Evolutionary conservation across 2,113 vertebrate genomes (phyloP).

Genomic region (Hydrolagus affinis): DNA sequence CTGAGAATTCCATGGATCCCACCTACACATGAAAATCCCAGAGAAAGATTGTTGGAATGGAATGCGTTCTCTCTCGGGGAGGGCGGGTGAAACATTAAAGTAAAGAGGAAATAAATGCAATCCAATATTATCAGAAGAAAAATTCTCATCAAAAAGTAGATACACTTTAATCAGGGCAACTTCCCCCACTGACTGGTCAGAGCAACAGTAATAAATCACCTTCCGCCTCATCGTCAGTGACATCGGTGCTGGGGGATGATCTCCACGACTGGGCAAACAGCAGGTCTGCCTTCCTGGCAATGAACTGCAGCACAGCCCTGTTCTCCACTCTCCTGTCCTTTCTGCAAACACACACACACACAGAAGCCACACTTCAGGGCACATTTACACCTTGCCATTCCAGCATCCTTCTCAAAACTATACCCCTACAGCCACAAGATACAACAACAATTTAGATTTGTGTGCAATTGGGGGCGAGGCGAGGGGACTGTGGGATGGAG

Average conservation of each 20-base stretch:
- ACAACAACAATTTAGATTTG: background rate
- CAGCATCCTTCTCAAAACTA: background rate
- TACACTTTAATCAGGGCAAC: background rate
- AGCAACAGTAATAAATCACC: constrained; percentile 49
- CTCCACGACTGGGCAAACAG: constrained; percentile 83
- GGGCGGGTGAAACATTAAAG: too few species aligned
- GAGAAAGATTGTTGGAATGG: too few species aligned
- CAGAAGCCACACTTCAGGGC: too few species aligned
- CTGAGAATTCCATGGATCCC: too few species aligned
- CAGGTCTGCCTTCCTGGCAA: constrained; percentile 87
- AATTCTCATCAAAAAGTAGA: too few species aligned
- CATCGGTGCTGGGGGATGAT: constrained; percentile 51
- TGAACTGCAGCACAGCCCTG: constrained; percentile 79
- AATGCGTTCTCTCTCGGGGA: too few species aligned
- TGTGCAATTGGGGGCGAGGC: background rate
- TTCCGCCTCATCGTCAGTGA: constrained; percentile 61
- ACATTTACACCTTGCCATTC: background rate
- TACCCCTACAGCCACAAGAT: background rate
- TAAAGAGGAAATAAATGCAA: too few species aligned
- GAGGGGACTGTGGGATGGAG: background rate
- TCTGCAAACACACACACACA: constrained; percentile 41
- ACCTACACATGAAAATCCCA: too few species aligned
- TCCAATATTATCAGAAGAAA: too few species aligned
- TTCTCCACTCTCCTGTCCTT: constrained; percentile 54
- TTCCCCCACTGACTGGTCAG: background rate